Base-by-base conservation (phyloP, 2,888 invertebrate species). In the Neelides folsomi region DNA sequence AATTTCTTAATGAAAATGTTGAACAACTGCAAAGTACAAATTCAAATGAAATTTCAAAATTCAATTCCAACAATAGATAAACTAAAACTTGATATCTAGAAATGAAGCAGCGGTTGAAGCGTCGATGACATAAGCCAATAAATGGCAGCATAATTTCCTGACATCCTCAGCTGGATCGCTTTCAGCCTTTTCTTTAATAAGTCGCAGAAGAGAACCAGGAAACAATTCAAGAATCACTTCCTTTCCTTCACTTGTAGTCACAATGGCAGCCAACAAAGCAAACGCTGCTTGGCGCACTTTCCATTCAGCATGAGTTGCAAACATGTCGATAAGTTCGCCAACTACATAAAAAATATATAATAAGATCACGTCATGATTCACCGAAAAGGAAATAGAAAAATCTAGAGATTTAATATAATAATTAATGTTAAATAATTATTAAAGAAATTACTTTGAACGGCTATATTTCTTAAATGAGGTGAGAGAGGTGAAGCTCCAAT, bases 191-290 rank as follows among this genome's bases (percentile, higher is more conserved):
- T 35, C 57, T 57, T 20, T 48, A 51, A 15, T 46, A 46, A 13
- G 16, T 55, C 43, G n/a, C 55, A 7, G 8, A 60, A 37, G 37
- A 50, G 59, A 37, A 9, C n/a, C 38, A 5, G 55, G 49, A 27
- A 63, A 49, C 1, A 55, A 55, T 52, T 61, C 63, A 15, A 63
- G 12, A 8, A 61, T 51, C 51, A 56, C 58, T n/a, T 19, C 1
- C 46, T 58, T 61, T 13, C 57, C 60, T 45, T 61, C 59, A 2
- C 58, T 47, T 9, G 52, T 55, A 8, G 58, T 56, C 3, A 61
- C 40, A 12, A 49, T 50, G 4, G 58, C 49, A 0, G 52, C 60
- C 2, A 63, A 53, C 2, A 63, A 43, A 10, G 57, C 39, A 1
- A 59, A 35, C 15, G 56, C 59, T 8, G 56, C 40, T 3, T 56